Evolutionary conservation across 2,797 vertebrate species (phyloP), one percentile per base, ranked within the genome.

Genomic region (Microctenopoma stevenorrisi): DNA sequence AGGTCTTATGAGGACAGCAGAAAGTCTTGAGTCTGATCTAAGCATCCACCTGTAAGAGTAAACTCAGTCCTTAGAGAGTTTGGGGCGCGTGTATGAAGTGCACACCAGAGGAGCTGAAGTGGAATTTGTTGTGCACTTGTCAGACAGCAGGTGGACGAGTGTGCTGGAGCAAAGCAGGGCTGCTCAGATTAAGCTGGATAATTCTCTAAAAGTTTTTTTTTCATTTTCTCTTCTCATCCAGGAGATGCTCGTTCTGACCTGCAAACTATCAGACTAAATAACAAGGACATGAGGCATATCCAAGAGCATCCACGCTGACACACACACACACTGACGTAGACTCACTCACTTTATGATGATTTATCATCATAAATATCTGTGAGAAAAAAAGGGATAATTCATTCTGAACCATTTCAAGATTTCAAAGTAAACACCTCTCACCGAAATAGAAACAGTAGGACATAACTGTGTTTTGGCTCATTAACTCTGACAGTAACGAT

Each of bases 191-290:
- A 78, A 77, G 67, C 54, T 5, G 16, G 9, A 64, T 83, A 65
- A 86, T 78, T 83, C 82, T 72, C 76, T 68, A 72, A 70, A 79
- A 72, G 64, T 76, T 67, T 82, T 74, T 44, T 33, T 76, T 74
- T 55, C 48, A 58, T 71, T 50, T 73, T 55, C 52, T 69, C 33
- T 48, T n/a, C 42, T 76, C 68, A 72, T 78, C 72, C 81, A 64
- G 50, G 85, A 85, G 61, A 74, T 79, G 55, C 78, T 75, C 87
- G 85, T 87, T 84, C 64, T 63, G 82, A 77, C 80, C 83, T 82
- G 78, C 72, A 74, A 50, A 53, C 64, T 83, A 66, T 57, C 64
- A 44, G 51, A 71, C 64, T 85, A 65, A 16, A 15, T 52, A 56
- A 37, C 83, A 87, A 82, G 82, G 84, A 79, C 76, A 83, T 69